These are phyloP conservation scores for Pseudorhiza aurosa DNA, from an alignment of 30 jellyfish, hydroid and myxozoan species.

Conservation along the genomic window DNA sequence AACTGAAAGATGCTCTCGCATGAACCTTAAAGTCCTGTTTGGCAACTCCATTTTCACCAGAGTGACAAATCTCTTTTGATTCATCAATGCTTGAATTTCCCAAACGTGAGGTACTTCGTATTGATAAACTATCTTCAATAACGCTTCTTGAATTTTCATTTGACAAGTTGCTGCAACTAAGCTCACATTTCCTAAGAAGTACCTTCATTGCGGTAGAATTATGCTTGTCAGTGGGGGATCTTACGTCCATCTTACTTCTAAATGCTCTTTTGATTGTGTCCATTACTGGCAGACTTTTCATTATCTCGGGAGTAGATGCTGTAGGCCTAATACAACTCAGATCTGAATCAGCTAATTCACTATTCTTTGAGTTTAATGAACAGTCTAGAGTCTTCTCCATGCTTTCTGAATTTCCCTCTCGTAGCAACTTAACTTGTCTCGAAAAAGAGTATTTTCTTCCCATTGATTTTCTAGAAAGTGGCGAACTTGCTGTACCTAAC, in stretches of 20 bases:
- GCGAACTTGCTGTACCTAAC: too few relatives aligned
- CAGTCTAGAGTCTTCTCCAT: too few relatives aligned
- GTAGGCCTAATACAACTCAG: not conserved
- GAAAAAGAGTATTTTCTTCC: too few relatives aligned
- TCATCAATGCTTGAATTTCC: not conserved
- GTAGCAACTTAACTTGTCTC: too few relatives aligned
- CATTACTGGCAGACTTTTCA: conserved; percentile 9
- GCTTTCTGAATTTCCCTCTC: too few relatives aligned
- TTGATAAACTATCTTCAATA: conserved; percentile 54
- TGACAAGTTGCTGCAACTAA: not conserved
- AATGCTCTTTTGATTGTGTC: conserved; percentile 36
- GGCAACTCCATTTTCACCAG: too few relatives aligned
- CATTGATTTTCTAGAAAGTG: too few relatives aligned
- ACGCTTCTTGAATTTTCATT: conserved; percentile 43
- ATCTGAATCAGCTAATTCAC: not conserved
- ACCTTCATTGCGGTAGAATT: not conserved
- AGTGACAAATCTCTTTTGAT: not conserved
- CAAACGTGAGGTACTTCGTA: conserved; percentile 29
- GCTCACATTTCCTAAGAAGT: too few relatives aligned
- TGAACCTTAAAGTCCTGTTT: too few relatives aligned
- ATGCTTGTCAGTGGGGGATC: not conserved
- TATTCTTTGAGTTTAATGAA: too few relatives aligned
- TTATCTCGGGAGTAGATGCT: conserved; percentile 5
- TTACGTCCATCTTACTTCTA: not conserved
- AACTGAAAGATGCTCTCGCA: too few relatives aligned